Conservation (phyloP, 2,113 vertebrate species). For the Malurus alboscapulatus region DNA sequence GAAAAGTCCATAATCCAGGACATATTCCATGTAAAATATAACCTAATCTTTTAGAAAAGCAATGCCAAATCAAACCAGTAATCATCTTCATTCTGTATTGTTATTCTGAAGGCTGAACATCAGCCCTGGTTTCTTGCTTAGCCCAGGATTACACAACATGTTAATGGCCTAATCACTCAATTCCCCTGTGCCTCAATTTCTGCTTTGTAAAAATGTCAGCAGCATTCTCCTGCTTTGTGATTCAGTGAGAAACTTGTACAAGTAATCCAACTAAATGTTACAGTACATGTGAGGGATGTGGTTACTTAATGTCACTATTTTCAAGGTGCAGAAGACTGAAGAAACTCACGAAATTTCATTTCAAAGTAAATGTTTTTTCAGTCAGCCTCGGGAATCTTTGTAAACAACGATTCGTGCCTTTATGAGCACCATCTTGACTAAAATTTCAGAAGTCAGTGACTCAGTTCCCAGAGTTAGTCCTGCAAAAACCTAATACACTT, state of each 20-base stretch:
- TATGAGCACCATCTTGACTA: neutral
- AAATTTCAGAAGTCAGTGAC: neutral
- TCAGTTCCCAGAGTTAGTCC: neutral
- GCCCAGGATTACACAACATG: neutral
- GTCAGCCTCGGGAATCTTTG: neutral
- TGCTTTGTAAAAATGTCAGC: neutral
- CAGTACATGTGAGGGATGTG: neutral
- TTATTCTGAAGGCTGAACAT: neutral
- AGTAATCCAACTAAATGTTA: neutral
- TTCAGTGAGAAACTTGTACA: neutral
- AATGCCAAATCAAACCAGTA: neutral
- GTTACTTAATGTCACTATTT: neutral
- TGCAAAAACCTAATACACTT: neutral
- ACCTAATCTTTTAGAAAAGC: neutral
- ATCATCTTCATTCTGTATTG: neutral
- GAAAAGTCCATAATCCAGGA: neutral
- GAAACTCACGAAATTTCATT: neutral
- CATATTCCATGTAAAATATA: neutral
- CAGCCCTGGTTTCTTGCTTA: neutral
- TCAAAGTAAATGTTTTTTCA: neutral
- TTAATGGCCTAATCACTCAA: neutral
- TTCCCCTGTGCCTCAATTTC: neutral
- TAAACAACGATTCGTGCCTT: neutral
- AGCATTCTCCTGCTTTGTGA: neutral
- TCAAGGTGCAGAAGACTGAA: neutral